phyloP scores from a whole-genome alignment of 2,797 vertebrate species.

The Hoplostethus atlanticus region DNA sequence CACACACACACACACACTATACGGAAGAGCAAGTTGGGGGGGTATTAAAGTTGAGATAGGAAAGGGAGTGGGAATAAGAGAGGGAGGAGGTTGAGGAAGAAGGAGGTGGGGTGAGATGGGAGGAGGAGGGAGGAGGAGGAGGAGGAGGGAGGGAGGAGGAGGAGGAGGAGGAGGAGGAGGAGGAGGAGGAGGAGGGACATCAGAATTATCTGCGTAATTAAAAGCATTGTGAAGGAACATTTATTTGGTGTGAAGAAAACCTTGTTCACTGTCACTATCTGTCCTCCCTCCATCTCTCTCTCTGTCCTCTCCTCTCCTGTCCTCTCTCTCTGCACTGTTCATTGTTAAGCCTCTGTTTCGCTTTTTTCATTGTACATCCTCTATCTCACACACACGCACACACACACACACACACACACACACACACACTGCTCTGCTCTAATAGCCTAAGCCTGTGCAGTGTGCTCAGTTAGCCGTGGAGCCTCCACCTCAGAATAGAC shows the following conservation, averaged over 20 bases:
- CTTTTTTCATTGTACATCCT: constrained; percentile 58
- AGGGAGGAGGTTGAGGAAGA: constrained; percentile 10
- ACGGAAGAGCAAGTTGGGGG: neutral
- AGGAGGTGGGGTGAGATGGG: too few relatives aligned
- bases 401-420: constrained; percentile 22
- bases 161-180: too few relatives aligned
- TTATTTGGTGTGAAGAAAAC: constrained; percentile 67
- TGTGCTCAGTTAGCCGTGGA: constrained; percentile 59
- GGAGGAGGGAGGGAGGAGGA: constrained; percentile 14
- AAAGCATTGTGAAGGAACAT: constrained; percentile 67
- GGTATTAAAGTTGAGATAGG: constrained; percentile 46
- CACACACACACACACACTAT: neutral
- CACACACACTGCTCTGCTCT: constrained; percentile 34
- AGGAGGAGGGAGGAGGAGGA: constrained; percentile 1
- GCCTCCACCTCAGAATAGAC: constrained; percentile 55
- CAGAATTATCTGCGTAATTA: constrained; percentile 73
- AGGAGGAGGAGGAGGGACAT: constrained; percentile 35
- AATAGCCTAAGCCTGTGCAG: constrained; percentile 60
- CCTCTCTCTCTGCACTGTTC: constrained; percentile 38
- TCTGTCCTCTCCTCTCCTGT: constrained; percentile 38
- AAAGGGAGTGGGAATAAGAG: constrained; percentile 8
- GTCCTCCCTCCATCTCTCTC: constrained; percentile 47
- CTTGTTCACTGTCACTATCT: constrained; percentile 63
- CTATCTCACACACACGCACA: constrained; percentile 29
- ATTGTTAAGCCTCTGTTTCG: constrained; percentile 58